Base-by-base conservation (phyloP, 2,888 invertebrate species). In the Anodontia alba region DNA sequence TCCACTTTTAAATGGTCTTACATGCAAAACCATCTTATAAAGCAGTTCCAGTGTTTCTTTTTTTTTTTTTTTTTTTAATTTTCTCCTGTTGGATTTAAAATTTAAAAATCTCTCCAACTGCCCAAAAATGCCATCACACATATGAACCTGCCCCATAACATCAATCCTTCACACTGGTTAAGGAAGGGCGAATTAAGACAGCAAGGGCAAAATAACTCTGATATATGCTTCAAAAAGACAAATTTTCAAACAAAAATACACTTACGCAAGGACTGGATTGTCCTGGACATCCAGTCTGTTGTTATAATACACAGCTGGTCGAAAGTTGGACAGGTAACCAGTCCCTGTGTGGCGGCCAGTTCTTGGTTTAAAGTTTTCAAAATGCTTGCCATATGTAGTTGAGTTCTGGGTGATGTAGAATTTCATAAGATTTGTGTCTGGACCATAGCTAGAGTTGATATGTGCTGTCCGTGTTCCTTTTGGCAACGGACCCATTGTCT, bases 361-460 rank as follows among this genome's bases (percentile, higher is more conserved):
- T n/a, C 92, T 80, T 8, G 94, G 94, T 81, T 93, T 88, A 84
- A 93, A 94, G 42, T 93, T 93, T 42, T 92, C 91, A 84, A 88
- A 93, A 74, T 91, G 89, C 78, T 90, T 90, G 23, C 94, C 93
- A 88, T 93, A 94, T 62, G 92, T 92, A 20, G 93, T 92, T 26
- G 93, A 92, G 78, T 93, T 91, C 68, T 92, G 90, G 15, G 94
- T 94, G 51, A 90, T 89, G 86, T 94, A 94, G 82, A 94, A 94
- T 79, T 94, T 94, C 93, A 94, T 93, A 70, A 94, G 89, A 80
- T 94, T 93, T 5, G 91, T 92, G 85, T 94, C 94, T 20, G 93
- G 93, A 5, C 94, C 94, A 80, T 92, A 87, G 74, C 94, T 94
- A 71, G 90, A 88, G 70, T 90, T 89, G 57, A 94, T 91, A 84